Base-by-base conservation (phyloP, 92 coral and sea anemone genomes). In the Parazoanthus swiftii region DNA sequence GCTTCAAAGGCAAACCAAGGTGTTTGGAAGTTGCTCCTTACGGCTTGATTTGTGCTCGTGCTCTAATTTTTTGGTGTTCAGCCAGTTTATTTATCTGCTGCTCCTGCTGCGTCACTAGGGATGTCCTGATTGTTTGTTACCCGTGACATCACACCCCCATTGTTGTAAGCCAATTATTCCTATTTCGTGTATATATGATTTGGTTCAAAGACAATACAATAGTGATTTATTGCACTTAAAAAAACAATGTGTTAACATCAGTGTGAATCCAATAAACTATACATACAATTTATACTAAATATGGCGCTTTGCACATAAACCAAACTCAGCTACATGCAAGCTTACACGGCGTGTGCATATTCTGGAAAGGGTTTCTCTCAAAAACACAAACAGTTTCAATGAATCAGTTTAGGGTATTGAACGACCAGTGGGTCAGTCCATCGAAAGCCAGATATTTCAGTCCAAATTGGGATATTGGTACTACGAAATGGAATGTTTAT, bases 91-190 rank as follows among this genome's bases (percentile, higher is more conserved):
- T 81, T 65, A 38, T 37, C 14, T 58, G 39, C 51, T 58, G 56
- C 48, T 16, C 0, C 10, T 58, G 85, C 6, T 81, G 43, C 85
- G 85, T 81, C 85, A 81, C 74, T 7, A 59, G 74, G 74, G 74
- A 46, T 35, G 74, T 16, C 59, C 39, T 81, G 37, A 18, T 58
- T 9, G 38, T 59, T 21, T 59, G 36, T 67, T 72, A 56, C 39
- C 74, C 85, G 66, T 59, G 85, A 58, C 51, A 29, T 18, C 54
- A 67, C 16, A 67, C 7, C 42, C 42, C 42, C 42, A 39, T 39
- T 39, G 42, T 39, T 39, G 42, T 39, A 2, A 2, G 4, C 3
- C 2, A 39, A 39, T 39, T 39, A 39, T 39, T 39, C 42, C 42
- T 39, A 39, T 39, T 39, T 39, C 42, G 42, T 39, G 33, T 29